Evolutionary conservation across 2,888 invertebrate genomes (phyloP), one percentile per base, ranked within the genome.

Genomic region (Apeira syringaria): DNA sequence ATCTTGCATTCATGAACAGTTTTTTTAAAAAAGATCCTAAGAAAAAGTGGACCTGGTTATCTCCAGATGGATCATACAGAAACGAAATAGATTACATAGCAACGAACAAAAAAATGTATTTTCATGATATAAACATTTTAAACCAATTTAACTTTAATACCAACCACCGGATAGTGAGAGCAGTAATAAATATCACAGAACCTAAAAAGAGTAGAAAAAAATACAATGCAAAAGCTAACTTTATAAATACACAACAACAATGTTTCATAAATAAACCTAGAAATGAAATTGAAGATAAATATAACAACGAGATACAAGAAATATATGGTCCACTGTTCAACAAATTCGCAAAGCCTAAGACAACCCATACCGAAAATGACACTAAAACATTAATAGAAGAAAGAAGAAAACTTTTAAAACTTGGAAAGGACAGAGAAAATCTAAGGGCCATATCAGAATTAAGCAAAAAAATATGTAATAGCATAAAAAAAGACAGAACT

Each of bases 1-100:
- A 30, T 38, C 38, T 38, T 38, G 37, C 38, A 24, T 30, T 30
- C 12, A 38, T 38, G 38, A 38, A 38, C 30, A 38, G 17, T 24
- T 38, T 38, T 30, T 38, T 38, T 13, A 31, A 30, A 38, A 38
- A 30, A 38, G 24, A 38, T 8, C 24, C 38, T 9, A 36, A 13
- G 7, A 36, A 36, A 29, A 28, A 36, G 22, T 36, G 30, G 30
- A 10, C 9, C 10, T 31, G 18, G 30, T 18, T 31, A 31, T 31
- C 18, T 18, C 3, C 18, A 18, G 18, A 18, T 6, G 18, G 18
- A 18, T 18, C 18, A 18, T 18, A 18, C 18, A 18, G 18, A 18
- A 18, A 18, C 18, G 5, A 18, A 18, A 18, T 31, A 10, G 30
- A 31, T 31, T 18, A 31, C 18, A 31, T 18, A 31, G 18, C 17